These are phyloP conservation scores for Cossypha heuglini DNA, from an alignment of 2,797 vertebrate genomes.

Conservation along the genomic window DNA sequence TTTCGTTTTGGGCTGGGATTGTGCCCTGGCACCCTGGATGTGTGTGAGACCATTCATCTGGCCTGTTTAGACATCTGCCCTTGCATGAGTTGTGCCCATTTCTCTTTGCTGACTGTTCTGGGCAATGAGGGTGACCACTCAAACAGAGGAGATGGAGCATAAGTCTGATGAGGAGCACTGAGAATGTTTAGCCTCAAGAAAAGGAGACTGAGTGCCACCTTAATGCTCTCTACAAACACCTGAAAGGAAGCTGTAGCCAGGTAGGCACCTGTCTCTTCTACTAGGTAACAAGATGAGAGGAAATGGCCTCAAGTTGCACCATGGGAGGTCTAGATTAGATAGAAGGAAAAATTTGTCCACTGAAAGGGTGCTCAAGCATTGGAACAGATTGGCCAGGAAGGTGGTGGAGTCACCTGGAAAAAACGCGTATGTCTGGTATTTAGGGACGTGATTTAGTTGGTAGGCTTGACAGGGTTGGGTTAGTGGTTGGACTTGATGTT, in stretches of 20 bases:
- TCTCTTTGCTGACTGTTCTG: neutral
- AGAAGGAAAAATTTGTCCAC: neutral
- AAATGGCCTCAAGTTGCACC: neutral
- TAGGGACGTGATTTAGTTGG: neutral
- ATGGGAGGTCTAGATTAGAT: neutral
- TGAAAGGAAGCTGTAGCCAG: neutral
- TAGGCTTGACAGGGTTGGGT: neutral
- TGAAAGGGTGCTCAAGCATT: neutral
- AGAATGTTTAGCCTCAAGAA: neutral
- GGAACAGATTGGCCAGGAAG: neutral
- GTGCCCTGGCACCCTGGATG: neutral
- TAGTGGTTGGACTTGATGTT: neutral
- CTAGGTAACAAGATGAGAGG: neutral
- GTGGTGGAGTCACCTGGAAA: neutral
- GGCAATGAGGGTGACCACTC: neutral
- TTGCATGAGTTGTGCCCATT: neutral
- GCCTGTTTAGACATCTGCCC: neutral
- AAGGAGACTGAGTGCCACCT: neutral
- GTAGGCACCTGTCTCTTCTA: neutral
- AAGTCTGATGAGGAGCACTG: neutral
- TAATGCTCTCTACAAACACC: neutral
- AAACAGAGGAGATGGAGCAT: neutral
- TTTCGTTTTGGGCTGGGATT: rapidly evolving
- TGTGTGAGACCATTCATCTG: neutral
- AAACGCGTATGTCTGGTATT: neutral